Evolutionary conservation across 2,797 vertebrate genomes (phyloP), one percentile per base, ranked within the genome.

Genomic region (Chromis chromis): DNA sequence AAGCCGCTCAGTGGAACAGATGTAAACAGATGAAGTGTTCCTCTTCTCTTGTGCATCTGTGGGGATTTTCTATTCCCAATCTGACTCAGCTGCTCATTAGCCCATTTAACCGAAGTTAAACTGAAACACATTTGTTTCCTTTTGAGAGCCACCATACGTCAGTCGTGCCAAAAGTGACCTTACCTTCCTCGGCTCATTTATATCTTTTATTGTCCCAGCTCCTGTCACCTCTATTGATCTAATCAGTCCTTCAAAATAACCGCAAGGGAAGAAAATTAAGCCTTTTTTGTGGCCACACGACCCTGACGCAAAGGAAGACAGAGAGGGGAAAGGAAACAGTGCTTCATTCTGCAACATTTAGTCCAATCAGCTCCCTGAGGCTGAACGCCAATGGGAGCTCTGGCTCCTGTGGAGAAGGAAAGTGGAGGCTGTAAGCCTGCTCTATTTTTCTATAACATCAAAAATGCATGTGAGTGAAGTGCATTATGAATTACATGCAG

Each of bases 341-440:
- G 71, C 73, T 79, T 78, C 73, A 85, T 89, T 89, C 86, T 92
- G 89, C 86, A 90, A 82, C 89, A 90, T 90, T 93, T 91, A 89
- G 88, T 87, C 88, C 89, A 91, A 93, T 93, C 91, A 91, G 90
- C 85, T 92, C 81, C 84, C 88, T 74, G 84, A 87, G 86, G 88
- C 76, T 91, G 75, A 67, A 76, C 31, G 61, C 86, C 83, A 50
- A 87, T 31, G 71, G 86, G 88, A 84, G 85, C 78, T 55, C 86
- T 8, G 12, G 63, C 77, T 88, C 87, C 86, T 40, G 82, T 10
- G 44, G 90, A 75, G 91, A 88, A 54, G 77, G 79, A 79, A 88
- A 90, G 87, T 85, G 87, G 66, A 88, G 84, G 77, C 83, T 89
- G 82, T 33, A 65, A 89, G 88, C 60, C 50, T 85, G 83, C 78